Evolutionary conservation across 2,113 vertebrate species (phyloP), one percentile per base, ranked within the genome.

Genomic region (Lates calcarifer): DNA sequence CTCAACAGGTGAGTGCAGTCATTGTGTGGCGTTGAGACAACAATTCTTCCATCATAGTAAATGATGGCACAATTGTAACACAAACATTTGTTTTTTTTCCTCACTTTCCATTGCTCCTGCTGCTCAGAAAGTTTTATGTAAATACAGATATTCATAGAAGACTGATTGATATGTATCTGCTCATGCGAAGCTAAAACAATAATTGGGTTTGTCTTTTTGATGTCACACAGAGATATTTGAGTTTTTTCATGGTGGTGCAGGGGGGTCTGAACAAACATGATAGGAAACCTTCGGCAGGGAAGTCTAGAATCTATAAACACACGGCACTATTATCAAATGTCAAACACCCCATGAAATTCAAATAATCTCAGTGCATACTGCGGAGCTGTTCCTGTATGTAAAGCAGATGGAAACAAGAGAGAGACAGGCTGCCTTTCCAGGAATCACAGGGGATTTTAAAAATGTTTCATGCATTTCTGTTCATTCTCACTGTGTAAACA

Each of bases 341-440:
- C 91, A 93, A 90, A 92, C 88, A 87, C 82, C 72, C 74, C 82
- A 88, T 90, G 84, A 90, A 93, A 93, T 91, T 93, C 85, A 91
- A 94, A 93, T 91, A 89, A 88, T 91, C 86, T 87, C 61, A 37
- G 74, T 80, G 87, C 74, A 90, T 90, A 91, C 76, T 12, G 20
- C 29, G 26, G 67, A 73, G 79, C 79, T 65, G 85, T 70, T 90
- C 68, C 82, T 86, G 56, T 90, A 89, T 93, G 89, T 89, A 90
- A 82, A 90, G 84, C 78, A 90, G 82, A 87, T 61, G 84, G 84
- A 85, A 88, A 89, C 71, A 77, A 84, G 77, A 81, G 68, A 45
- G 74, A 80, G 70, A 55, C 35, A 57, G 72, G 26, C 26, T 43
- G 79, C 69, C 61, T 87, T 88, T 86, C 58, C 63, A 45, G 69